Percentiles rank a stretch among this genome's conserved stretches.
Conservation (phyloP, 2,888 invertebrate genomes). For the Eupithecia inturbata region DNA sequence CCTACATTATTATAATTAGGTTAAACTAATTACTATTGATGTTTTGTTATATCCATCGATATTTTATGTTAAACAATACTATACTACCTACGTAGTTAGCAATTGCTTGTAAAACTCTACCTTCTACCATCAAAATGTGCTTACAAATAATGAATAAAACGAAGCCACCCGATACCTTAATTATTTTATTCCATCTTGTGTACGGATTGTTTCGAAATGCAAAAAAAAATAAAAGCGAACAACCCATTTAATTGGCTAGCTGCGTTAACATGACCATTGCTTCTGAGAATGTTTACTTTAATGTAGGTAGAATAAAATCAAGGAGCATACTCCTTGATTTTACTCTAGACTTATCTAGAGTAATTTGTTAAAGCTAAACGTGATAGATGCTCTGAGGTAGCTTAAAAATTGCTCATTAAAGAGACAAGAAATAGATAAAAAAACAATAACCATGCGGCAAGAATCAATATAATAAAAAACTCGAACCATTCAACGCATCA, state of each 20-base stretch:
- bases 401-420: neutral
- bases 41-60: neutral
- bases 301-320: slow-evolving; percentile 10
- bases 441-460: neutral
- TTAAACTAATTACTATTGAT: too few species aligned
- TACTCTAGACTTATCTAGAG: too few species aligned
- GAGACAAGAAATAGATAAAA: neutral
- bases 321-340: too few species aligned
- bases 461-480: neutral
- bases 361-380: neutral
- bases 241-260: slow-evolving; percentile 68
- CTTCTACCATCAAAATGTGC: slow-evolving; percentile 1
- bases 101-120: neutral
- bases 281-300: slow-evolving; percentile 34
- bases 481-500: neutral
- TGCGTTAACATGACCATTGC: slow-evolving; percentile 46
- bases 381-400: neutral
- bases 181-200: slow-evolving; percentile 51
- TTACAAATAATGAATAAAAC: slow-evolving; percentile 41
- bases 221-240: slow-evolving; percentile 61
- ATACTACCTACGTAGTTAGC: neutral
- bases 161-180: slow-evolving; percentile 15
- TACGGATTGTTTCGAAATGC: slow-evolving; percentile 53
- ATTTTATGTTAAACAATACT: neutral
- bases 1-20: too few species aligned